phyloP scores from a whole-genome alignment of 2,797 vertebrate species.

The Paramormyrops hopkinsi region DNA sequence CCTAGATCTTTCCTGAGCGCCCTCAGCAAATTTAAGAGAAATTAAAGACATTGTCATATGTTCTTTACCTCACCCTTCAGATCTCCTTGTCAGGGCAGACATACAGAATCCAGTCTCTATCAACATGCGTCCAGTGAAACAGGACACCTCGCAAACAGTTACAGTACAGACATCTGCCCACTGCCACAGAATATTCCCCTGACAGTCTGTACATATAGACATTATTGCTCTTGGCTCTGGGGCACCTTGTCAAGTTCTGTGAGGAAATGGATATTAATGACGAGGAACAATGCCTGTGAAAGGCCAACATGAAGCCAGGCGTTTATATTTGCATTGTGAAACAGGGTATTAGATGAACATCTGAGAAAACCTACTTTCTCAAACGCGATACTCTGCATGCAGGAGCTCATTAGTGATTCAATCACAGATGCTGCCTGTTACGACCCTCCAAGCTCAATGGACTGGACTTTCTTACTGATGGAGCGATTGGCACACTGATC shows the following conservation, averaged over 20 bases:
- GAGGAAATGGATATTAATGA: conserved; percentile 11
- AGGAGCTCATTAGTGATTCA: background rate
- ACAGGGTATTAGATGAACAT: background rate
- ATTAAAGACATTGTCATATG: background rate
- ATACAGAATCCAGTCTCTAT: background rate
- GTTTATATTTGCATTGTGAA: background rate
- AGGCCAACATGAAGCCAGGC: background rate
- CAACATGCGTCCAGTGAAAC: conserved; percentile 5
- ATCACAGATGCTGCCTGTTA: background rate
- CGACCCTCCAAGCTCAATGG: background rate
- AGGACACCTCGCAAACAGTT: conserved; percentile 19
- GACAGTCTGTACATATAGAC: conserved; percentile 17
- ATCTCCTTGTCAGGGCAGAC: background rate
- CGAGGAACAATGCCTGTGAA: conserved; percentile 41
- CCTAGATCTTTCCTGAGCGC: background rate
- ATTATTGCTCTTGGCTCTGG: conserved; percentile 38
- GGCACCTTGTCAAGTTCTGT: conserved; percentile 32
- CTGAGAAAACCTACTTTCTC: background rate
- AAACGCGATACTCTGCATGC: background rate
- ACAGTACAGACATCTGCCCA: conserved; percentile 8
- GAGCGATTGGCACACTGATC: background rate
- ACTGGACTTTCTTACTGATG: too few relatives aligned
- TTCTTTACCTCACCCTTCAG: background rate
- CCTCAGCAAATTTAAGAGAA: background rate
- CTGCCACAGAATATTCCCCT: conserved; percentile 4